Evolutionary conservation across 1,140 invertebrate genomes (phyloP), one percentile per base, ranked within the genome.

Genomic region (Asobara japonica): DNA sequence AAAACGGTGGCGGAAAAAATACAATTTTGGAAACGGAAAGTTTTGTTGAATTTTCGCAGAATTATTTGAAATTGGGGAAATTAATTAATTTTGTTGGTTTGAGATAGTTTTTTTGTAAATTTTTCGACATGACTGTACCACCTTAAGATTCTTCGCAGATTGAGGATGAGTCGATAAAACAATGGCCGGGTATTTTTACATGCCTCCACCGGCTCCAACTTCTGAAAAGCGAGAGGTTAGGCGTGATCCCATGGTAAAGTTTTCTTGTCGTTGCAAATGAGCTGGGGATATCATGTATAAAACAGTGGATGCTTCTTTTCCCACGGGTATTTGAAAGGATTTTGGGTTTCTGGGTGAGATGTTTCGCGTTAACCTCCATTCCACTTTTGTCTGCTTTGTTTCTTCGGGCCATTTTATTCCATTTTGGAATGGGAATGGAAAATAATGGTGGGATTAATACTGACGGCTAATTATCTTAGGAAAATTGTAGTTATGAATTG

Each of bases 221-320:
- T 56, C 22, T 56, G 51, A 22, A 7, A 18, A 56, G 51, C 8
- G 2, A 11, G 18, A 25, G 22, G 22, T 22, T 56, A 11, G 22
- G 16, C 51, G 25, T 56, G 51, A 56, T 48, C 22, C 22, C 10
- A 20, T 66, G 41, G 60, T 30, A 16, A 62, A 62, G 27, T 62
- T 62, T 69, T 69, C 45, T 29, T 69, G 27, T 69, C 27, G 20
- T 69, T 69, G 66, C 45, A 69, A 69, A 69, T 69, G 66, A 69
- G 27, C 13, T 29, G 10, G 45, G 18, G 36, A 51, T 13, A 45
- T 67, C 65, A 56, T 69, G 45, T 69, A 69, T 69, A 69, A 69
- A 69, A 69, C 38, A 67, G 65, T n/a, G 41, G 27, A 29, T 56
- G 66, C 22, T 33, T 56, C 45, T 69, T 16, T 69, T 69, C 66